Evolutionary conservation across 2,113 vertebrate genomes (phyloP).

Genomic region (Parus major): DNA sequence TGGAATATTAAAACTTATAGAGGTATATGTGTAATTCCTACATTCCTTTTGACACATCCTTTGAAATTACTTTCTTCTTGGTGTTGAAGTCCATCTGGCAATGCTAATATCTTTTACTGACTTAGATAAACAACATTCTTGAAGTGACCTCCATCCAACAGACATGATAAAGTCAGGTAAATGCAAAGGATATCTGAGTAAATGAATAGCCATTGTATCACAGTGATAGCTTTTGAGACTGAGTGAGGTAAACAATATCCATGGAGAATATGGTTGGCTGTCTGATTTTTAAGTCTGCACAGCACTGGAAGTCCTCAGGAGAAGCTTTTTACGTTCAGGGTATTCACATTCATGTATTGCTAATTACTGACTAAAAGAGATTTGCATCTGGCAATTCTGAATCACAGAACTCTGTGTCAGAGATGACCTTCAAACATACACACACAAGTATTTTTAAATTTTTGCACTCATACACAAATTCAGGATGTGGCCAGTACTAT

Average conservation of each 20-base stretch:
- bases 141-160: background rate
- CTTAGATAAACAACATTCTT: background rate
- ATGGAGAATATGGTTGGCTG: background rate
- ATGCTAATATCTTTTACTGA: background rate
- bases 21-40: background rate
- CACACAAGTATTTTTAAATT: background rate
- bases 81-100: background rate
- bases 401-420: background rate
- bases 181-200: background rate
- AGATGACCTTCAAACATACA: background rate
- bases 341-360: background rate
- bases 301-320: background rate
- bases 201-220: background rate
- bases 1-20: background rate
- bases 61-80: background rate
- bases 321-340: background rate
- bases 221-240: background rate
- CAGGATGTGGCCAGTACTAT: background rate
- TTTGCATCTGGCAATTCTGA: background rate
- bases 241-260: background rate
- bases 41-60: background rate
- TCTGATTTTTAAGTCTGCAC: background rate
- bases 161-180: background rate
- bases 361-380: background rate
- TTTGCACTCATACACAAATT: background rate